A percentile compares a stretch with the other conserved stretches of the same genome.
These are phyloP conservation scores for Huso huso DNA, from an alignment of 2,797 vertebrate species.

Conservation along the genomic window DNA sequence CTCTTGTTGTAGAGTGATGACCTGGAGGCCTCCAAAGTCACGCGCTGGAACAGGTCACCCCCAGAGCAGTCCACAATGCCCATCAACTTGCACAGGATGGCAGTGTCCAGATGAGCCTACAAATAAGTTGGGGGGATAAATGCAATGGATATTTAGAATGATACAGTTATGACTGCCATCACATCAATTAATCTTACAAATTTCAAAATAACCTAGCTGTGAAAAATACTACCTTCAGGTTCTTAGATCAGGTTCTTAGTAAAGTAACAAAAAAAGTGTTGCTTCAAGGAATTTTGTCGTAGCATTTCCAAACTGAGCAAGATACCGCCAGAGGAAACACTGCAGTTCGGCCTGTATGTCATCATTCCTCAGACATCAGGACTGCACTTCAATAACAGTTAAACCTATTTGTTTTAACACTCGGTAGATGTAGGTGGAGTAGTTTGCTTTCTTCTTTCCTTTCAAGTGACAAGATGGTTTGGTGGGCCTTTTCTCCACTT, in stretches of 20 bases:
- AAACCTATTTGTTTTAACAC: slow-evolving; percentile 44
- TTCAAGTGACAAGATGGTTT: not conserved
- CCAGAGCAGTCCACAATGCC: slow-evolving; percentile 24
- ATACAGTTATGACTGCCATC: too few species aligned
- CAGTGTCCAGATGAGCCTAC: not conserved
- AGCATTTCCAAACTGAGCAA: too few species aligned
- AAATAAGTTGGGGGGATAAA: not conserved
- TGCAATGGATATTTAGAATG: not conserved
- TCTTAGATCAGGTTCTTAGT: too few species aligned
- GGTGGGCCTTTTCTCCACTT: not conserved
- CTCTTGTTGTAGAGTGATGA: slow-evolving; percentile 40
- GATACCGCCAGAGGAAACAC: too few species aligned
- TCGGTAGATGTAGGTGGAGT: slow-evolving; percentile 37
- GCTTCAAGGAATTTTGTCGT: too few species aligned
- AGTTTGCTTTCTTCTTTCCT: slow-evolving; percentile 25
- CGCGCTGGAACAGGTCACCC: slow-evolving; percentile 19
- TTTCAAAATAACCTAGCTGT: too few species aligned
- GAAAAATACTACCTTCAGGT: too few species aligned
- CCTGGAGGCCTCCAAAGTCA: slow-evolving; percentile 48
- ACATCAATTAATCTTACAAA: too few species aligned
- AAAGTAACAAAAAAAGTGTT: too few species aligned
- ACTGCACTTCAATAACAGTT: too few species aligned
- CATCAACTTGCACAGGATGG: not conserved
- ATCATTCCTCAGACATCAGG: too few species aligned
- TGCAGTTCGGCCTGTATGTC: too few species aligned